Base-by-base conservation (phyloP, 92 coral and sea anemone genomes). In the Pocillopora meandrina region DNA sequence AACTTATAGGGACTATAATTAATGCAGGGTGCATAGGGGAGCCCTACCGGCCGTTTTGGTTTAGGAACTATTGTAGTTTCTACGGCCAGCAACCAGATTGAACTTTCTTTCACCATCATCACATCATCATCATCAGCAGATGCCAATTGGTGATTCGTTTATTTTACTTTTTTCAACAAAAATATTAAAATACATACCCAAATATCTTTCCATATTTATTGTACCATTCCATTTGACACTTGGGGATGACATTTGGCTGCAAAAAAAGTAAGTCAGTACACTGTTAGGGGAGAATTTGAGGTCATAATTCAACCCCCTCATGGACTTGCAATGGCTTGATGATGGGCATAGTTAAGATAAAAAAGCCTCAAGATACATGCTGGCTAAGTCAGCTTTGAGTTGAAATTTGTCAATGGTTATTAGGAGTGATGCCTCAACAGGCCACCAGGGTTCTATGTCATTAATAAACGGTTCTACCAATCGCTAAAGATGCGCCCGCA, bases 141-240 rank as follows among this genome's bases (percentile, higher is more conserved):
- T 63, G 5, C 12, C 72, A 67, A 3, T 16, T 18, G 42, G 14
- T 7, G 26, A 12, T 1, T 23, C 1, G 1, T 12, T n/a, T n/a
- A 26, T 26, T 26, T 26, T 26, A 26, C 31, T 12, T 35, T 57
- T 12, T 15, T 35, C 13, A 47, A 17, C 21, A 0, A 7, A 2
- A 52, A 64, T 2, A n/a, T 20, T 34, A 12, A 23, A 23, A 65
- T 49, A 57, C 89, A 59, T 79, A 86, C 89, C 89, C 89, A 72
- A 57, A 86, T 15, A 86, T 74, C 42, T 86, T 86, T 11, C 89
- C 89, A 80, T 79, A 86, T 62, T 72, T 71, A 49, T 55, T 60
- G 34, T 62, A 79, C 89, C 89, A 86, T 33, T 86, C 78, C 65
- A 69, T 69, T 16, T 86, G 85, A 14, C 72, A 59, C 17, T 72